phyloP scores from a whole-genome alignment of 2,888 invertebrate species.

The Tenthredo notha region DNA sequence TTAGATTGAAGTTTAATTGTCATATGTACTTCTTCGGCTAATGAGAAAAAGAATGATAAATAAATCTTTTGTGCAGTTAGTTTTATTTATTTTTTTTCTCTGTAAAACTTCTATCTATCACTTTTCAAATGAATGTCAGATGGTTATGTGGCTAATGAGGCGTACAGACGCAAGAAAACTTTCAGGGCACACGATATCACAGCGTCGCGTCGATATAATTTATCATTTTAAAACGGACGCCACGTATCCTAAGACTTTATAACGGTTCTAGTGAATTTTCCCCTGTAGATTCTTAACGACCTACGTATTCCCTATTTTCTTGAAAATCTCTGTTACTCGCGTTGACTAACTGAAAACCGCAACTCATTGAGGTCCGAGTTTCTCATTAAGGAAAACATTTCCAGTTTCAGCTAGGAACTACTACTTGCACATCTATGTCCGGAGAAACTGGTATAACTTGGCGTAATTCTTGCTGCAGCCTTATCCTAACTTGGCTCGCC shows the following conservation, averaged over 20 bases:
- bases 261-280: background rate
- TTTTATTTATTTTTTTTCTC: background rate
- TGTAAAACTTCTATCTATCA: constrained; percentile 28
- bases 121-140: constrained; percentile 17
- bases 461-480: constrained; percentile 1
- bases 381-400: background rate
- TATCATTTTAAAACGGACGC: constrained; percentile 25
- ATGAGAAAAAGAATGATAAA: background rate
- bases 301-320: background rate
- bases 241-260: background rate
- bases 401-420: background rate
- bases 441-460: background rate
- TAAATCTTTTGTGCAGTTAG: background rate
- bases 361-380: background rate
- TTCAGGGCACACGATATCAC: background rate
- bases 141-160: constrained; percentile 31
- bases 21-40: background rate
- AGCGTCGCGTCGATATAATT: constrained; percentile 2
- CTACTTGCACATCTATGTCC: background rate
- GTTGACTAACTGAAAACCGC: constrained; percentile 5
- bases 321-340: background rate
- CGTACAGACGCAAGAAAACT: constrained; percentile 4
- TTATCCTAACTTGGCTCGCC: background rate
- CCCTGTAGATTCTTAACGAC: background rate
- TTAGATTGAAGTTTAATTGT: background rate